Base-by-base conservation (phyloP, 53 echinoderm and acorn worm genomes). In the Patiria pectinifera region DNA sequence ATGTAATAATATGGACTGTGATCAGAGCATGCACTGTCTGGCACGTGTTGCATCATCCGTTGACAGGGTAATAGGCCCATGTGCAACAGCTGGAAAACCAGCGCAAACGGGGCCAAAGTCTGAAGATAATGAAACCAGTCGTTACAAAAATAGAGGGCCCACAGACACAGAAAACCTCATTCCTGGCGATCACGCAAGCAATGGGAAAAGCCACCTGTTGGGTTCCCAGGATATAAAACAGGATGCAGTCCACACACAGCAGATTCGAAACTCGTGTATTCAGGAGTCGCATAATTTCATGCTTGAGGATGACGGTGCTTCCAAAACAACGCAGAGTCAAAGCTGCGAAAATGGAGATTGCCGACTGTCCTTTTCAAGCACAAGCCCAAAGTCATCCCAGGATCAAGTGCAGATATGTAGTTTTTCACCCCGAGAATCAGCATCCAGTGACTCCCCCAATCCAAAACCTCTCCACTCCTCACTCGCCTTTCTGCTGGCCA, bases 1-100 rank as follows among this genome's bases (percentile, higher is more conserved):
- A 11, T 12, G 8, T 11, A 70, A 74, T 10, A 8, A 23, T 24
- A 8, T 2, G 15, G 74, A 16, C 9, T 74, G 74, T 74, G 19
- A 16, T 6, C 69, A 19, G 35, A 6, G 48, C 6, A 23, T 26
- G 77, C 76, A 78, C 10, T 14, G 19, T 11, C 26, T 60, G 18
- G 11, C 87, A 77, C 11, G 43, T 78, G 44, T 87, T 87, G 23
- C 87, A 87, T 87, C 87, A 87, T 87, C 87, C 21, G 76, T 77
- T 76, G 76, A 45, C 86, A 48, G 86, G 59, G 77, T 77, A 78
- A 59, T 14, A 35, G 19, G 6, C 76, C 59, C n/a, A 76, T 18
- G 3, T 19, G 3, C 7, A 59, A 25, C 78, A 87, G 78, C 87
- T 87, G 87, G 49, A 13, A 76, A 44, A 2, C 46, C 25, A 9